Evolutionary conservation across 2,888 invertebrate species (phyloP), one percentile per base, ranked within the genome.

Genomic region (Nebria brevicollis): DNA sequence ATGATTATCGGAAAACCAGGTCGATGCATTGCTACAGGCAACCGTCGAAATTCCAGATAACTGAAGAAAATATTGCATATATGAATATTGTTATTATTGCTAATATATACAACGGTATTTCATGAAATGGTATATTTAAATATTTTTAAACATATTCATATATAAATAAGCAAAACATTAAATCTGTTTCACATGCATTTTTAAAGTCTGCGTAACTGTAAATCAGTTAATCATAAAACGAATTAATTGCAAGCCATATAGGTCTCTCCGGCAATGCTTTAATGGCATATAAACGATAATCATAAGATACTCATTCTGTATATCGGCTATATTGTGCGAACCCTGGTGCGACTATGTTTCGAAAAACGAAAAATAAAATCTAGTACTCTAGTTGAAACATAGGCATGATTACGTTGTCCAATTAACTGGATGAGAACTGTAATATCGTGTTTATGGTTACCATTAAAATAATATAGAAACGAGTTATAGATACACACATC

Each of bases 381-480:
- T 65, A 78, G 54, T 54, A 2, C 72, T 78, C 78, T 70, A 75
- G 70, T 79, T 79, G 70, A 79, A 72, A 54, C 80, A 80, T 80
- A 64, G 72, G 68, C n/a, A 66, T 80, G 80, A 80, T 80, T 80
- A 80, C 75, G 80, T 75, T 80, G 80, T 80, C 75, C 80, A 80
- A 75, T 80, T 80, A 72, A 80, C 70, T 15, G 65, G 66, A 80
- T 80, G 75, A 75, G 72, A 75, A 70, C 70, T 70, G 70, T 80
- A 80, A 80, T 80, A 80, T 75, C 54, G 75, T 68, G 70, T 80
- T 80, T 75, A 41, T 54, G 42, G 75, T 80, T 75, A 80, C 64
- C 75, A 80, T 80, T 80, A 80, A 79, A 80, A 80, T 75, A 26
- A 72, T 80, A 68, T 75, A 70, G 7, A 43, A 34, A 75, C 80